Evolutionary conservation across 2,888 invertebrate genomes (phyloP).

Genomic region (Thelaira solivaga): DNA sequence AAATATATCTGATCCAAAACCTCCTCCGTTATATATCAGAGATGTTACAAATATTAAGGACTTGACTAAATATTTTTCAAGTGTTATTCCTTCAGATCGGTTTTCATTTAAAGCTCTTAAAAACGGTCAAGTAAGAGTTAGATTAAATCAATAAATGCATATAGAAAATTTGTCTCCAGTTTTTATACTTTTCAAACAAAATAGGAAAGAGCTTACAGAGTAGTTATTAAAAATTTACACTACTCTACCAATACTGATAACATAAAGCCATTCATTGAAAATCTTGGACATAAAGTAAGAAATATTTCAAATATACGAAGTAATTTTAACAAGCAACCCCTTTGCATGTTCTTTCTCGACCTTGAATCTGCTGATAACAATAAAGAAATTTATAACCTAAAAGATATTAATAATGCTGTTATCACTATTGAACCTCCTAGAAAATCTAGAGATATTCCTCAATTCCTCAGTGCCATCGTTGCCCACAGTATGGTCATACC

Average conservation of each 20-base stretch:
- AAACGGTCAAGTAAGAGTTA: too few species aligned
- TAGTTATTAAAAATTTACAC: background rate
- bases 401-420: background rate
- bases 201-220: background rate
- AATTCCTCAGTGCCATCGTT: background rate
- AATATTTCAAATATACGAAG: constrained; percentile 4
- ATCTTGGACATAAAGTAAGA: background rate
- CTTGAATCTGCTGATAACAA: background rate
- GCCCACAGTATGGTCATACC: background rate
- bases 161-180: background rate
- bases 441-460: background rate
- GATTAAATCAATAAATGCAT: too few species aligned
- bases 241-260: background rate
- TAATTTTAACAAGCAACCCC: background rate
- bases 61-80: too few species aligned
- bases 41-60: too few species aligned
- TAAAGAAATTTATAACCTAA: background rate
- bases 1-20: too few species aligned
- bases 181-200: constrained; percentile 1
- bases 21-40: too few species aligned
- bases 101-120: too few species aligned
- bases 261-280: background rate
- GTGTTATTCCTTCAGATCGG: too few species aligned
- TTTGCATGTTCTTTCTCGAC: background rate
- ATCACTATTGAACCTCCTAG: background rate